Base-by-base conservation (phyloP, 2,888 invertebrate genomes). In the Cylindroiulus punctatus region DNA sequence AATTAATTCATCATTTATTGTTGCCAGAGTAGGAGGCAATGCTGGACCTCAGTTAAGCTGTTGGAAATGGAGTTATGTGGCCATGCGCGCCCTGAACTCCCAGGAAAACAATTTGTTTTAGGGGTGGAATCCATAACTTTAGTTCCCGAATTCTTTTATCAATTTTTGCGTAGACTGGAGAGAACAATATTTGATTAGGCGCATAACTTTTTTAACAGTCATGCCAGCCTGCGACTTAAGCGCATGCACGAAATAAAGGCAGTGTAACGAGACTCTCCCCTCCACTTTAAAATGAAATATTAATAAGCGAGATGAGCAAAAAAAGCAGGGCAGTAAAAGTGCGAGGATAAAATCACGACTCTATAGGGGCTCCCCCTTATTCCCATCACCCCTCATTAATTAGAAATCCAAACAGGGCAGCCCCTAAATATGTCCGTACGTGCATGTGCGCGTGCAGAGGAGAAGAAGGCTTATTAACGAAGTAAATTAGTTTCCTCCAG, bases 251-350 rank as follows among this genome's bases (percentile, higher is more conserved):
- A n/a, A 52, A 52, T 52, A 52, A 14, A 52, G n/a, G 52, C 52
- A 52, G n/a, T 52, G 52, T 52, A 52, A 52, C 52, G n/a, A 52
- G 52, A 52, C 52, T 19, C 52, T 52, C 52, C 52, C 52, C 52
- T 52, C 52, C 52, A 52, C 52, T 52, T 52, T 52, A 52, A 52
- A 52, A 52, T 52, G 52, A 52, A 52, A 52, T 52, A 52, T 52
- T 52, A 52, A 52, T 52, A 52, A 52, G 52, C 52, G 52, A 52
- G 52, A 52, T n/a, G 52, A 52, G n/a, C 4, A 52, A 44, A 44
- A 44, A 44, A 44, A 44, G 44, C 44, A 44, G 44, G 8, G 44
- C 44, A 44, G 52, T 52, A 52, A 52, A 52, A 52, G 52, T 52
- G 52, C 52, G 52, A 52, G 52, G 52, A 52, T 52, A 52, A 52